Evolutionary conservation across 2,797 vertebrate genomes (phyloP).

Genomic region (Chelidonichthys spinosus): DNA sequence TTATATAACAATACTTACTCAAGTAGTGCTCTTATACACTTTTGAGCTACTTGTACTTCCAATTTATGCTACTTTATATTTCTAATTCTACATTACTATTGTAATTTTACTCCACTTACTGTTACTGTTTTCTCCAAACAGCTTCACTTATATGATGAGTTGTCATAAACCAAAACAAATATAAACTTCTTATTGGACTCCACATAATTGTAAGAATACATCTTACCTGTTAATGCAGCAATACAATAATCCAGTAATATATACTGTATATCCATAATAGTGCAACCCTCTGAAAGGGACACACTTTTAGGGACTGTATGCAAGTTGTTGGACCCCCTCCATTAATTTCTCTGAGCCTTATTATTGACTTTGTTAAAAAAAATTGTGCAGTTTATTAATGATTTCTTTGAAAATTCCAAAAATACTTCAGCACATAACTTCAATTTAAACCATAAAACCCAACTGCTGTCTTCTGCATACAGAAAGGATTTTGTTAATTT

Average conservation of each 20-base stretch:
- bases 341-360: no score
- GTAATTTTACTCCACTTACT: background rate
- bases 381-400: background rate
- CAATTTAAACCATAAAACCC: background rate
- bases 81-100: background rate
- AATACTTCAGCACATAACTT: background rate
- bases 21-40: background rate
- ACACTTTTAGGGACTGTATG: background rate
- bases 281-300: background rate
- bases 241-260: background rate
- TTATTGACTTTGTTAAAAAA: background rate
- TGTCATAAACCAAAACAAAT: background rate
- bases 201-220: background rate
- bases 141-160: background rate
- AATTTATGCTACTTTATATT: background rate
- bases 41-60: background rate
- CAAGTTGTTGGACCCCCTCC: background rate
- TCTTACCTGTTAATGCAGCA: no score
- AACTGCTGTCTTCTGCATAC: no score
- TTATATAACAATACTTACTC: background rate
- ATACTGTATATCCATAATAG: background rate
- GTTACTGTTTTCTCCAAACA: background rate
- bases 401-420: background rate
- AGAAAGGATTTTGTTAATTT: background rate
- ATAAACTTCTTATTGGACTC: background rate